phyloP scores from a whole-genome alignment of 2,113 vertebrate genomes.

The Atractosteus spatula region DNA sequence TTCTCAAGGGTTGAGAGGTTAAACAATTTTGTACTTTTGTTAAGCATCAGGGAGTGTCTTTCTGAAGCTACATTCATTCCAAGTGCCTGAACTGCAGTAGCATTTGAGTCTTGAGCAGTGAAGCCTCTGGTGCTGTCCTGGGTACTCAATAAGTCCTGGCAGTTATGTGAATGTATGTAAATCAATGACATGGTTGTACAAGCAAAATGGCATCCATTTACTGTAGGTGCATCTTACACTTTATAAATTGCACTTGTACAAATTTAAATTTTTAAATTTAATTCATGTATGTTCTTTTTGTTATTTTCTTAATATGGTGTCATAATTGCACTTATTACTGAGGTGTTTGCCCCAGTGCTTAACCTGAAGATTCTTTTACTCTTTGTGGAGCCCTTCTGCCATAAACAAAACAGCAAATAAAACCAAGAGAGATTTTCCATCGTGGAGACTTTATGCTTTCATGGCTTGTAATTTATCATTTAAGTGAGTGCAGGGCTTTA shows the following conservation, averaged over 20 bases:
- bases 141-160: too few species aligned
- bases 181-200: too few species aligned
- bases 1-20: too few species aligned
- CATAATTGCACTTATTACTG: background rate
- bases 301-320: background rate
- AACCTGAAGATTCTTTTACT: background rate
- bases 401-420: conserved; percentile 2
- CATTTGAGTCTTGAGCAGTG: background rate
- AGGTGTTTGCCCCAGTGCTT: background rate
- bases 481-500: background rate
- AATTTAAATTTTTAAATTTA: too few species aligned
- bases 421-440: background rate
- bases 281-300: background rate
- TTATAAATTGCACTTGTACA: too few species aligned
- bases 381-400: too few species aligned
- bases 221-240: too few species aligned
- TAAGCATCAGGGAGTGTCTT: too few species aligned
- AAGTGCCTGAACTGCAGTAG: background rate
- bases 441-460: background rate
- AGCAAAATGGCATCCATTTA: too few species aligned
- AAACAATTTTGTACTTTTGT: too few species aligned
- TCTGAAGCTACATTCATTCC: background rate
- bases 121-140: too few species aligned
- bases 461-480: conserved; percentile 3
- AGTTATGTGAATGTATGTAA: too few species aligned